These are phyloP conservation scores for Cosmia pyralina DNA, from an alignment of 2,888 invertebrate species.

Conservation along the genomic window DNA sequence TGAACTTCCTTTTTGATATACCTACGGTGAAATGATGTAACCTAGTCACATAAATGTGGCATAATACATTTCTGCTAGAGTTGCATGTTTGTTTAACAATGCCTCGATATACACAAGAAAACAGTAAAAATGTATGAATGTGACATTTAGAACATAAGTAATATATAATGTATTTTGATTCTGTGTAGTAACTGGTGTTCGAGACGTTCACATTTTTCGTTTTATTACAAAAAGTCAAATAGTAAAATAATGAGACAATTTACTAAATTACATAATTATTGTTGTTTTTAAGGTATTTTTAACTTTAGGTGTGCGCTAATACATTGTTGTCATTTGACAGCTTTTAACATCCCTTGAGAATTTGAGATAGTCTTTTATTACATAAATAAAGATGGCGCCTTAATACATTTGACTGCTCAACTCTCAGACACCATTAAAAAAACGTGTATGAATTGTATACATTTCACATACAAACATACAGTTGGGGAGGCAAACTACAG, in stretches of 20 bases:
- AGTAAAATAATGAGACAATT: background rate
- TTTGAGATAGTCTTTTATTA: background rate
- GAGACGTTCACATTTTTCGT: background rate
- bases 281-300: background rate
- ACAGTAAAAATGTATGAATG: background rate
- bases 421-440: background rate
- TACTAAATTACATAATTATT: background rate
- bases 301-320: background rate
- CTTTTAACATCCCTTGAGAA: background rate
- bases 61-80: background rate
- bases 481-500: too few species aligned
- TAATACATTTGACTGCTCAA: background rate
- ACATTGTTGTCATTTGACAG: background rate
- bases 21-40: background rate
- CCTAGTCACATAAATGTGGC: background rate
- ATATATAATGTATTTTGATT: too few species aligned
- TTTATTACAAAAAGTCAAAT: background rate
- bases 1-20: slow-evolving; percentile 8
- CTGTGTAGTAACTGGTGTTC: background rate
- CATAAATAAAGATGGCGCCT: background rate
- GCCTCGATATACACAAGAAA: background rate
- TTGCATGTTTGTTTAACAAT: background rate
- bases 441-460: too few species aligned
- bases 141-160: background rate
- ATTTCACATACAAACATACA: too few species aligned